Evolutionary conservation across 2,888 invertebrate species (phyloP).

Genomic region (Andrena bucephala): DNA sequence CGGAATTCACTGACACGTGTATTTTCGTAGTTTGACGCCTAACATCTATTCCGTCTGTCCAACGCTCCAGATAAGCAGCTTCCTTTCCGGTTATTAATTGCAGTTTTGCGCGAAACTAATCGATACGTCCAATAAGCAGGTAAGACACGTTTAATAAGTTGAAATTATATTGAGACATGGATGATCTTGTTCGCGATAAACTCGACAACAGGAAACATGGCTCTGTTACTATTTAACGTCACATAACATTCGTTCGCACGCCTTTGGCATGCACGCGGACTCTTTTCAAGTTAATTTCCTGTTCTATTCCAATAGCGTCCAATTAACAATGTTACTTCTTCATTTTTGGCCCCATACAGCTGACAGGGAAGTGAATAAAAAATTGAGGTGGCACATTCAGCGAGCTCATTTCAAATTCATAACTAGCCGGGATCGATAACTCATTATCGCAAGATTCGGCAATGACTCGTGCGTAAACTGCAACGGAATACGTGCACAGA

Average conservation of each 20-base stretch:
- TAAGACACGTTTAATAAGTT: not conserved
- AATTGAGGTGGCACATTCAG: conserved; percentile 12
- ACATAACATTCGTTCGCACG: too few relatives aligned
- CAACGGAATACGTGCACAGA: conserved; percentile 14
- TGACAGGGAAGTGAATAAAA: not conserved
- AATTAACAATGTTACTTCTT: conserved; percentile 11
- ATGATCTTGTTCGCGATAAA: not conserved
- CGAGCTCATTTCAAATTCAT: conserved; percentile 22
- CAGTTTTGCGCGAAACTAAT: not conserved
- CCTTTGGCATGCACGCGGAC: too few relatives aligned
- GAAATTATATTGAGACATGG: not conserved
- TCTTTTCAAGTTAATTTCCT: too few relatives aligned
- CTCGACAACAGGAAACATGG: not conserved
- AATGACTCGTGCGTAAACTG: conserved; percentile 17
- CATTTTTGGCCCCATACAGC: not conserved
- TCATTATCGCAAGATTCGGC: conserved; percentile 43
- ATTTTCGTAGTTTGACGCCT: conserved; percentile 6
- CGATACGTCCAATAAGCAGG: not conserved
- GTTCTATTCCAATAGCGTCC: not conserved
- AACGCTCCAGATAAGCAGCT: not conserved
- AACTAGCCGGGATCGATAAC: conserved; percentile 43
- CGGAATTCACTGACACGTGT: conserved; percentile 38
- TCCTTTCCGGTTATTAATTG: conserved; percentile 4
- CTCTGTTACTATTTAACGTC: not conserved
- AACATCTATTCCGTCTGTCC: not conserved